Evolutionary conservation across 1,140 invertebrate genomes (phyloP).

Genomic region (Zelostemma sp.): DNA sequence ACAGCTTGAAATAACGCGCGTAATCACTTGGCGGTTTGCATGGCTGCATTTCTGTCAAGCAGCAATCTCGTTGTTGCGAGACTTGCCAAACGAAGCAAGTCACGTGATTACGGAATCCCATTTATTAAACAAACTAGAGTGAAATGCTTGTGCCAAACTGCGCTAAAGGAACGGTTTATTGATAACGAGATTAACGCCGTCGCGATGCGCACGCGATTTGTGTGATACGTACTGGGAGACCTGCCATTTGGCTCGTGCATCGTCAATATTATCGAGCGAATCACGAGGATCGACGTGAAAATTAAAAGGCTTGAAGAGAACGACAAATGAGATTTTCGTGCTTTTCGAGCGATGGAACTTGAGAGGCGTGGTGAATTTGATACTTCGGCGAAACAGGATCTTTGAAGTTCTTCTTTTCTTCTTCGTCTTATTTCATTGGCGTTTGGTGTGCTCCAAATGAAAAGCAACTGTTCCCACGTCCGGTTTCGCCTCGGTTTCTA

Average conservation of each 20-base stretch:
- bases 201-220: constrained; percentile 37
- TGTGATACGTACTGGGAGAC: constrained; percentile 38
- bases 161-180: constrained; percentile 25
- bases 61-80: constrained; percentile 6
- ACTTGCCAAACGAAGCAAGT: constrained; percentile 9
- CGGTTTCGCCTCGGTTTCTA: constrained; percentile 32
- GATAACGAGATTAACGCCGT: constrained; percentile 41
- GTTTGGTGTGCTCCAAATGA: constrained; percentile 47
- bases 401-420: constrained; percentile 15
- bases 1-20: constrained; percentile 36
- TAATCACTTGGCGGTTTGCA: constrained; percentile 19
- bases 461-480: constrained; percentile 47
- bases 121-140: constrained; percentile 42
- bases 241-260: constrained; percentile 30
- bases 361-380: constrained; percentile 46
- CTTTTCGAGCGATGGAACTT: constrained; percentile 19
- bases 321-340: no score
- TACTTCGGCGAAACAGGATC: constrained; percentile 45
- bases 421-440: constrained; percentile 42
- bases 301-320: no score
- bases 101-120: constrained; percentile 17
- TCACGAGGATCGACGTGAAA: neutral
- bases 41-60: constrained; percentile 3
- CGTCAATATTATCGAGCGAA: neutral
- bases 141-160: constrained; percentile 23